phyloP scores from a whole-genome alignment of 2,113 vertebrate species.

The Orthonyx spaldingii region DNA sequence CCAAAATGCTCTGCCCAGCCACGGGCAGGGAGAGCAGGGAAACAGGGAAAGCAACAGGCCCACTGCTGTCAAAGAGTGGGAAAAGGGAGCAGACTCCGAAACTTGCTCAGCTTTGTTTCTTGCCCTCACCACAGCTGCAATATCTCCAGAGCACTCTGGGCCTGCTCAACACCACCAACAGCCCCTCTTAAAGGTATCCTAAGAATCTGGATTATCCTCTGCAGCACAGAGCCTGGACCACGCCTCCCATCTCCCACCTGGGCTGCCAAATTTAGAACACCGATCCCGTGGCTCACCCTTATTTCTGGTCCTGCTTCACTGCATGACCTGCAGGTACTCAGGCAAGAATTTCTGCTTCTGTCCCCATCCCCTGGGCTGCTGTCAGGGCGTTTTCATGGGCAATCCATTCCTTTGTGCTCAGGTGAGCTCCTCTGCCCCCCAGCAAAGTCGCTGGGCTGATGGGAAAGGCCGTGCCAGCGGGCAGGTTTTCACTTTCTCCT shows the following conservation, averaged over 20 bases:
- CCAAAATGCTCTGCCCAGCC: neutral
- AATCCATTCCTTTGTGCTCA: neutral
- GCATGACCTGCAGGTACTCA: neutral
- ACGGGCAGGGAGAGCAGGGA: neutral
- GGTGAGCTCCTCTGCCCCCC: neutral
- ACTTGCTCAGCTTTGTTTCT: neutral
- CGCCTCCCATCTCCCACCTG: neutral
- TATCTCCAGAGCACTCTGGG: neutral
- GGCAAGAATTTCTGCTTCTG: neutral
- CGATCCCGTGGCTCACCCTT: neutral
- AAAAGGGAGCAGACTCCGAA: neutral
- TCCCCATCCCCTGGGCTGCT: neutral
- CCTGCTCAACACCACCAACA: neutral
- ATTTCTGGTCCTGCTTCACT: neutral
- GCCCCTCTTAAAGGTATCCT: neutral
- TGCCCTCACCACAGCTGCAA: neutral
- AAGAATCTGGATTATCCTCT: neutral
- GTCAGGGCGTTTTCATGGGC: neutral
- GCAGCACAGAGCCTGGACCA: neutral
- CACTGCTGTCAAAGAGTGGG: accelerated
- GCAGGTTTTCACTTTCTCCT: neutral
- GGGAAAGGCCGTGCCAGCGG: accelerated
- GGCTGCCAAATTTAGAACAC: neutral
- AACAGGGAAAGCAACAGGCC: neutral
- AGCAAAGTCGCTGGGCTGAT: accelerated